These are phyloP conservation scores for Linepithema humile DNA, from an alignment of 1,140 invertebrate genomes.

Conservation along the genomic window DNA sequence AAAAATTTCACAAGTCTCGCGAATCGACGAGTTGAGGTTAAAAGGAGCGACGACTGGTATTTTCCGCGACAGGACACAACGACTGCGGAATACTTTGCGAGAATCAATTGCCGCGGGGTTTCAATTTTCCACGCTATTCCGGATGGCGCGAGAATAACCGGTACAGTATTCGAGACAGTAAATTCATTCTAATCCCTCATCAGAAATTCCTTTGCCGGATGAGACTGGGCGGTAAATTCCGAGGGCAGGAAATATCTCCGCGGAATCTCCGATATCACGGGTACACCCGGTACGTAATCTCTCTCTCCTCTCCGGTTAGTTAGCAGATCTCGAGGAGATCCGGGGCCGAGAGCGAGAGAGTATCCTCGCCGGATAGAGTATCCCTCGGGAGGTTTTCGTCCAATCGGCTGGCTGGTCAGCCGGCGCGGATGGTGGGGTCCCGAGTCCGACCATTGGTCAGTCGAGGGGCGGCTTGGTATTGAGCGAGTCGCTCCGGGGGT, in stretches of 20 bases:
- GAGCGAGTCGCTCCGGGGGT: constrained; percentile 81
- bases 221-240: constrained; percentile 61
- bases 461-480: constrained; percentile 81
- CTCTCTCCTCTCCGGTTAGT: constrained; percentile 80
- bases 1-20: neutral
- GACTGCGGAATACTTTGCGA: too few relatives aligned
- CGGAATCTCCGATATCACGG: constrained; percentile 57
- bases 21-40: neutral
- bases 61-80: neutral
- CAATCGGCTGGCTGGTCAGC: constrained; percentile 83
- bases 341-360: constrained; percentile 67
- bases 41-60: neutral
- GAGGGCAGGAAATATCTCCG: constrained; percentile 42
- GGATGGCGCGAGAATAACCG: constrained; percentile 57
- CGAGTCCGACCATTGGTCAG: constrained; percentile 83
- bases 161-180: constrained; percentile 54
- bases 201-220: constrained; percentile 67
- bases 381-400: constrained; percentile 80
- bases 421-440: constrained; percentile 75
- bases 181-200: constrained; percentile 71
- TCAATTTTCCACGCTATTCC: constrained; percentile 25
- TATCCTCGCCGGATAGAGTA: constrained; percentile 80
- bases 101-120: constrained; percentile 59
- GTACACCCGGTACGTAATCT: constrained; percentile 80
- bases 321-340: constrained; percentile 80